Conservation (phyloP, 2,113 vertebrate species). For the Telmatochromis sp. region DNA sequence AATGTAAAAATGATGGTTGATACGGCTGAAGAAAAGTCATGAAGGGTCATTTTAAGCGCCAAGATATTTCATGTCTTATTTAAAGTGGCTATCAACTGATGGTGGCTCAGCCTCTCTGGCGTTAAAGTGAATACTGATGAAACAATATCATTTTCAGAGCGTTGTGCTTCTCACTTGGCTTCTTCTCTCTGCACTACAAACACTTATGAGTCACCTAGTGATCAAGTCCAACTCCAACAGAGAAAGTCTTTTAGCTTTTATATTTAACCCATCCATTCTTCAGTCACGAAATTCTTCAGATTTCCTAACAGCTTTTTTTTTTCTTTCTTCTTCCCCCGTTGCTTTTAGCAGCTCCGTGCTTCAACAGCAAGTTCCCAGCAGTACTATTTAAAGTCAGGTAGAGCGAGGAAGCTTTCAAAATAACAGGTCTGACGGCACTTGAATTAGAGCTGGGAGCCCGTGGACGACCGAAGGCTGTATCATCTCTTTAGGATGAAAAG, state of each 20-base stretch:
- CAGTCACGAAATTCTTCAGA: background rate
- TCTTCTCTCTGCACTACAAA: background rate
- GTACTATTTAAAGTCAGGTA: slow-evolving; percentile 2
- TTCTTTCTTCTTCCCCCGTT: background rate
- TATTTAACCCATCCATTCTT: background rate
- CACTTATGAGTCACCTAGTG: background rate
- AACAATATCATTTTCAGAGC: background rate
- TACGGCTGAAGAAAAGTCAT: background rate
- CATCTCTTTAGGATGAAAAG: background rate
- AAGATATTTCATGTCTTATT: background rate
- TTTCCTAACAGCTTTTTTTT: background rate
- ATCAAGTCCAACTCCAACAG: background rate
- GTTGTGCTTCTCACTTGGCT: background rate
- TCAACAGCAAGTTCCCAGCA: background rate
- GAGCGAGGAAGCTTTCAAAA: slow-evolving; percentile 1
- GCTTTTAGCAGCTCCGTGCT: background rate
- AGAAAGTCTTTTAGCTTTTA: background rate
- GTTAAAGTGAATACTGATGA: background rate
- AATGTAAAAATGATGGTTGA: background rate
- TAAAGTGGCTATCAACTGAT: background rate
- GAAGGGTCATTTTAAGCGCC: background rate
- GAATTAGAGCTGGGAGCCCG: slow-evolving; percentile 8
- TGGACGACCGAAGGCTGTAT: slow-evolving; percentile 4
- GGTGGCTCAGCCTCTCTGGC: background rate
- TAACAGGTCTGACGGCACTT: background rate